Conservation (phyloP, 1,140 invertebrate species). For the Rhyzopertha dominica region DNA sequence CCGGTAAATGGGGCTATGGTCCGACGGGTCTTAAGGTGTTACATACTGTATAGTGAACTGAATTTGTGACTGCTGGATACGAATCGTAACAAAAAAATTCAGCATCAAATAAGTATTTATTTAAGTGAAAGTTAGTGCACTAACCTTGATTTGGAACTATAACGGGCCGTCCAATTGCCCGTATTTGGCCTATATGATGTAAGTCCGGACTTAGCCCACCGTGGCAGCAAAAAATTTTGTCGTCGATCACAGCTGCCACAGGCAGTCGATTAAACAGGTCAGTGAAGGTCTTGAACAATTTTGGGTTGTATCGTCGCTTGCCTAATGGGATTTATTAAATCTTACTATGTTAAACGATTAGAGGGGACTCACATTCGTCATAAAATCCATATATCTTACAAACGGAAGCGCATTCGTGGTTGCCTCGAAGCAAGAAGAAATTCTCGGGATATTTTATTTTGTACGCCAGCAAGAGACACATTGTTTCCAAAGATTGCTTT, state of each 20-base stretch:
- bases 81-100: too few species aligned
- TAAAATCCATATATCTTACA: slow-evolving; percentile 82
- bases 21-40: too few species aligned
- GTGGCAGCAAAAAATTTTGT: slow-evolving; percentile 84
- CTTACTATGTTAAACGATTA: background rate
- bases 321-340: slow-evolving; percentile 23
- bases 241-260: slow-evolving; percentile 77
- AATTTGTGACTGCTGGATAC: too few species aligned
- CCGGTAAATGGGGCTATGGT: too few species aligned
- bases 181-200: slow-evolving; percentile 60
- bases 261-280: slow-evolving; percentile 85
- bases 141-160: slow-evolving; percentile 65
- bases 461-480: slow-evolving; percentile 82
- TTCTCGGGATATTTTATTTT: slow-evolving; percentile 95
- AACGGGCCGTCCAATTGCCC: slow-evolving; percentile 62
- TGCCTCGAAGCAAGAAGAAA: slow-evolving; percentile 82
- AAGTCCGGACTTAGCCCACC: slow-evolving; percentile 79
- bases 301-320: slow-evolving; percentile 71
- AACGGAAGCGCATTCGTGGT: slow-evolving; percentile 79
- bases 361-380: slow-evolving; percentile 61
- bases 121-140: too few species aligned
- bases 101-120: too few species aligned
- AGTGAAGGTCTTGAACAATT: slow-evolving; percentile 80
- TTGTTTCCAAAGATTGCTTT: slow-evolving; percentile 79
- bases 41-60: too few species aligned